These are phyloP conservation scores for Girardia tigrina DNA, from an alignment of 2,888 invertebrate genomes.

Conservation along the genomic window DNA sequence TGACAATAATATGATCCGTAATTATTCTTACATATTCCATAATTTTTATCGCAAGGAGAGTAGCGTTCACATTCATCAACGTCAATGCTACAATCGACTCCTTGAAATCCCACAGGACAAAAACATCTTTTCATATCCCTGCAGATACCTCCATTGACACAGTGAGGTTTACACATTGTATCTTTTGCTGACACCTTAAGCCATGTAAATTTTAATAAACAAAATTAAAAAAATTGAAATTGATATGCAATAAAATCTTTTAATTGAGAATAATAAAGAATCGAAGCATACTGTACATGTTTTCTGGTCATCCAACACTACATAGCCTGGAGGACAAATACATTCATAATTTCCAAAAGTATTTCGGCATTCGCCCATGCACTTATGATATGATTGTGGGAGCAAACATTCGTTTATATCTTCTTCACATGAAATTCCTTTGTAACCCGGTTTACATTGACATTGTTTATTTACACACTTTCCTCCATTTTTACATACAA, in stretches of 20 bases:
- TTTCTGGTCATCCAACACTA: conserved; percentile 1
- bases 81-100: not conserved
- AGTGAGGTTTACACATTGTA: not conserved
- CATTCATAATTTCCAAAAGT: conserved; percentile 32
- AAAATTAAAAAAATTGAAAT: not conserved
- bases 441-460: conserved; percentile 14
- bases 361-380: conserved; percentile 25
- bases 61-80: not conserved
- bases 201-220: too few relatives aligned
- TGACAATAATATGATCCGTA: not conserved
- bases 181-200: not conserved
- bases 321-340: conserved; percentile 11
- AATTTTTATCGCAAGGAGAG: not conserved
- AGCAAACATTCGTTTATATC: conserved; percentile 28
- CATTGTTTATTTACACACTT: not conserved
- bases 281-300: not conserved
- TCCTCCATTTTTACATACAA: conserved; percentile 21
- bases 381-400: not conserved
- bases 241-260: not conserved
- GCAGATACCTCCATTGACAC: not conserved
- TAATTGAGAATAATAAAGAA: not conserved
- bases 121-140: not conserved
- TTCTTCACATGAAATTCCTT: conserved; percentile 2
- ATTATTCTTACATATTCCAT: not conserved
- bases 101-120: not conserved